Evolutionary conservation across 2,113 vertebrate genomes (phyloP), one percentile per base, ranked within the genome.

Genomic region (Glareola pratincola): DNA sequence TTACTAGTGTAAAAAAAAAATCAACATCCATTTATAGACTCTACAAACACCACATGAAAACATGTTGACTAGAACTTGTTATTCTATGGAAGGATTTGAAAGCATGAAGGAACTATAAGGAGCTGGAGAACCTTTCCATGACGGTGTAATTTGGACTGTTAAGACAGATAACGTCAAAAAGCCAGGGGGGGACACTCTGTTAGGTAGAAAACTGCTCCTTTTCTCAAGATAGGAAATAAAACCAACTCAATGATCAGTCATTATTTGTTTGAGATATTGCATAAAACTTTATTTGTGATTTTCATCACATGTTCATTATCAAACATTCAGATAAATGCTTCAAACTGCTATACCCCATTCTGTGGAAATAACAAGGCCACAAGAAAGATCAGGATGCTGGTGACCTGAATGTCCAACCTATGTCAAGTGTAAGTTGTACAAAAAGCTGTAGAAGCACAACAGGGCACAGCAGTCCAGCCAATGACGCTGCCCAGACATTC

Each of bases 371-470:
- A 57, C 8, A 51, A 67, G 37, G 63, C 19, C 47, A 53, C 48
- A 53, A 23, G 30, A 69, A 66, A 14, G 23, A 62, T 15, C 12
- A 78, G 27, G 57, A 71, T 51, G 48, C 10, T 6, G 14, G 51
- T 4, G 27, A 56, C 16, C 23, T n/a, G 7, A 50, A 48, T 7
- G 2, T 29, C 19, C 2, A 1, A 83, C 21, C 13, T 63, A 29
- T 18, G 13, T 6, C 0, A 0, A 77, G 53, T 4, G 1, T 13
- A 56, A 45, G 22, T 8, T 76, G 36, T 30, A 80, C n/a, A 11
- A 53, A 59, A 91, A 77, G 10, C 48, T 26, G 7, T 2, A 54
- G 22, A 9, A 66, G 36, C 27, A 51, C 29, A 71, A 57, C 5
- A 23, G 8, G 10, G 30, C 32, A 60, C 2, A 36, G 29, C 8